Evolutionary conservation across 2,888 invertebrate genomes (phyloP).

Genomic region (Eurytoma californica): DNA sequence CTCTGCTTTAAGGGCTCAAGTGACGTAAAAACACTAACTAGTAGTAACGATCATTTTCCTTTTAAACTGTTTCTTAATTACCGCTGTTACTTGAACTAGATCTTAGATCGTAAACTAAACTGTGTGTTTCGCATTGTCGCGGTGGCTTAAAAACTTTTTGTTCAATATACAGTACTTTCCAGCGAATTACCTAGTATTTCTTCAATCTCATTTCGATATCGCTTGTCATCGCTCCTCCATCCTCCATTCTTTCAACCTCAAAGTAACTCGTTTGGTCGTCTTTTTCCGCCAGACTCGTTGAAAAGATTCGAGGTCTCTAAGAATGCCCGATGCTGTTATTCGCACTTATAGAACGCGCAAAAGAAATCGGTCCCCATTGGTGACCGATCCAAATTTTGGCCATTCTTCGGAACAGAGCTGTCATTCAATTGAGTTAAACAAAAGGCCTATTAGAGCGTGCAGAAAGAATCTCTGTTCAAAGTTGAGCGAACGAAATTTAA

Average conservation of each 20-base stretch:
- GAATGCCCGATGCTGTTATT: slow-evolving; percentile 20
- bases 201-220: not conserved
- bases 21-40: not conserved
- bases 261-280: not conserved
- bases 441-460: no score
- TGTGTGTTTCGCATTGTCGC: slow-evolving; percentile 14
- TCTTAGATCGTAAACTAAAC: no score
- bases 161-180: slow-evolving; percentile 60
- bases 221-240: not conserved
- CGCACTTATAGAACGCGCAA: not conserved
- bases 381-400: no score
- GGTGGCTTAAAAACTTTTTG: not conserved
- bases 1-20: no score
- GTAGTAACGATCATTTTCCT: slow-evolving; percentile 7
- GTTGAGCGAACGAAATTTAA: no score
- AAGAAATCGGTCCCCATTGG: no score
- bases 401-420: no score
- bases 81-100: slow-evolving; percentile 44
- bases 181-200: slow-evolving; percentile 54
- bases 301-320: slow-evolving; percentile 12
- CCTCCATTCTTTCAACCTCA: slow-evolving; percentile 34
- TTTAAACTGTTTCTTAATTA: slow-evolving; percentile 57
- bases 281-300: not conserved
- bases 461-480: no score
- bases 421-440: no score